Evolutionary conservation across 2,797 vertebrate species (phyloP).

Genomic region (Iguana delicatissima): DNA sequence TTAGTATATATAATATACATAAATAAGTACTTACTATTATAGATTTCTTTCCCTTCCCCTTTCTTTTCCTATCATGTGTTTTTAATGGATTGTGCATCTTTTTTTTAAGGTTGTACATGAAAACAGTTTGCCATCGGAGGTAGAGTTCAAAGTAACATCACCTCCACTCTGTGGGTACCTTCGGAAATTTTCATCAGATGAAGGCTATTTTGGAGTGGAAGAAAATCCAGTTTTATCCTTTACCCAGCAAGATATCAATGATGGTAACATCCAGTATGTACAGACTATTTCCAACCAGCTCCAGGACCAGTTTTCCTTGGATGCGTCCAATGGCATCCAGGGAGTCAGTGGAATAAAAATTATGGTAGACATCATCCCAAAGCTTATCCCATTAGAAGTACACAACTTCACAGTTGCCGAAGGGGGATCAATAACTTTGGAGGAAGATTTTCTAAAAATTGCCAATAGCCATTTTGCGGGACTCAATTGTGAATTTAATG

Average conservation of each 20-base stretch:
- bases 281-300: conserved; percentile 80
- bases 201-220: conserved; percentile 76
- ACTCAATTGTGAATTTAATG: conserved; percentile 86
- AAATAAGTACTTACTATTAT: no score
- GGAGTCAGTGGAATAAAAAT: conserved; percentile 82
- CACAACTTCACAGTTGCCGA: conserved; percentile 89
- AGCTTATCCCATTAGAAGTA: conserved; percentile 85
- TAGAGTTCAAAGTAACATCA: conserved; percentile 83
- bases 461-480: conserved; percentile 85
- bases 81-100: conserved; percentile 45
- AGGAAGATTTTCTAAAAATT: conserved; percentile 85
- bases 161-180: conserved; percentile 85
- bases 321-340: conserved; percentile 85
- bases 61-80: background rate
- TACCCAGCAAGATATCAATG: conserved; percentile 86
- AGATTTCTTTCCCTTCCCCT: no score
- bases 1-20: no score
- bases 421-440: conserved; percentile 85
- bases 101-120: conserved; percentile 87
- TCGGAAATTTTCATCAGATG: conserved; percentile 79
- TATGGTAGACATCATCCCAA: conserved; percentile 87
- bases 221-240: conserved; percentile 83
- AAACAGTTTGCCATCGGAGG: conserved; percentile 87
- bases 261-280: conserved; percentile 87
- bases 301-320: conserved; percentile 84